Base-by-base conservation (phyloP, 2,113 vertebrate species). In the Colossoma macropomum region DNA sequence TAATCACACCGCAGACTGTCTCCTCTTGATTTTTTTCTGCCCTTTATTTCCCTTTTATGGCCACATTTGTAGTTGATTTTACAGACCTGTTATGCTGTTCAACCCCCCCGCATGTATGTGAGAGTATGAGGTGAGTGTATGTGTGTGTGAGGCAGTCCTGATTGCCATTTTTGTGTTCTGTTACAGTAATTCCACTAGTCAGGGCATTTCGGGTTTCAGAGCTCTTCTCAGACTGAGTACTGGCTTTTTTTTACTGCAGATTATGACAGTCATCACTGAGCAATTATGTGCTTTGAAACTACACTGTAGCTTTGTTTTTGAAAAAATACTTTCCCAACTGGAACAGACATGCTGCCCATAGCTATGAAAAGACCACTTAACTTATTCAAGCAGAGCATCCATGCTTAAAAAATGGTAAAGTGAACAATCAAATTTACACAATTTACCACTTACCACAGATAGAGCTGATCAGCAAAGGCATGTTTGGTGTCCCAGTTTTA, bases 1-100 rank as follows among this genome's bases (percentile, higher is more conserved):
- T 92, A 93, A 92, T 93, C 91, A 91, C 86, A 89, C 83, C 88
- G 86, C 83, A 72, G 79, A 84, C 84, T 81, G n/a, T 59, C 87
- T 89, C 70, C 84, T 81, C 84, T 80, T 82, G 76, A 34, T 85
- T 59, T 87, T n/a, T 86, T 88, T 79, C 74, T 83, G 75, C 74
- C 77, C 68, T 79, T 80, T 78, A 65, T 82, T 73, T 83, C 75
- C 85, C 63, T 65, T 73, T 86, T 84, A 72, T 75, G 66, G 56
- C 77, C 80, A 79, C 70, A 71, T 79, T 87, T 80, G 81, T 71
- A 86, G 84, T 82, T 86, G 77, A 84, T 73, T 77, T 81, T 75
- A 82, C 72, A 84, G 80, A 88, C 78, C 77, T 86, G 71, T 65
- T 66, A 66, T 41, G 30, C 62, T 41, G 72, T 54, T 41, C 17